phyloP scores from a whole-genome alignment of 2,797 vertebrate genomes.

The Chelonia mydas region DNA sequence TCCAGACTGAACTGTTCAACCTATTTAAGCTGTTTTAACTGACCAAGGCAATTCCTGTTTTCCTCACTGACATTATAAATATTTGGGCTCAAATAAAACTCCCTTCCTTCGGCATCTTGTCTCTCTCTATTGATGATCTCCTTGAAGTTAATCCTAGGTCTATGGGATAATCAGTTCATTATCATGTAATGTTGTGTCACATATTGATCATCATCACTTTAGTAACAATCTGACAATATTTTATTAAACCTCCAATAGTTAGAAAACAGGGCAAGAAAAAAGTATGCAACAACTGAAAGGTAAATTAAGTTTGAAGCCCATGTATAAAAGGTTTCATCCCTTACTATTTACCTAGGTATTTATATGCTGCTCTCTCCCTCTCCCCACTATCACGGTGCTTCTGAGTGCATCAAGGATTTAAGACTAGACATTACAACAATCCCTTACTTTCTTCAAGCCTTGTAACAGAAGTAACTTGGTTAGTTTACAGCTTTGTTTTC shows the following conservation, averaged over 20 bases:
- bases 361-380: not conserved
- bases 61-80: not conserved
- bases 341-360: not conserved
- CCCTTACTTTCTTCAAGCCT: not conserved
- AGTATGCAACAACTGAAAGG: not conserved
- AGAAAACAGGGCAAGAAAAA: not conserved
- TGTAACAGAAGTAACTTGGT: not conserved
- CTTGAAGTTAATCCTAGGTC: not conserved
- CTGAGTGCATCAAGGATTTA: not conserved
- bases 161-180: not conserved
- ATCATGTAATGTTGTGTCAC: not conserved
- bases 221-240: not conserved
- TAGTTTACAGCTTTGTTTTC: not conserved
- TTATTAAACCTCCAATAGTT: not conserved
- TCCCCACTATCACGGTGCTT: not conserved
- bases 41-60: not conserved
- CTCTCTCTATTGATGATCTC: too few relatives aligned
- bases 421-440: not conserved
- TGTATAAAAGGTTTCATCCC: not conserved
- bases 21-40: not conserved
- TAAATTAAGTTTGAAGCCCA: not conserved
- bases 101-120: not conserved
- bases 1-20: not conserved
- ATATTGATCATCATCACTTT: not conserved
- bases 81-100: not conserved